Evolutionary conservation across 1,140 invertebrate genomes (phyloP), one percentile per base, ranked within the genome.

Genomic region (Armadillidium nasatum): DNA sequence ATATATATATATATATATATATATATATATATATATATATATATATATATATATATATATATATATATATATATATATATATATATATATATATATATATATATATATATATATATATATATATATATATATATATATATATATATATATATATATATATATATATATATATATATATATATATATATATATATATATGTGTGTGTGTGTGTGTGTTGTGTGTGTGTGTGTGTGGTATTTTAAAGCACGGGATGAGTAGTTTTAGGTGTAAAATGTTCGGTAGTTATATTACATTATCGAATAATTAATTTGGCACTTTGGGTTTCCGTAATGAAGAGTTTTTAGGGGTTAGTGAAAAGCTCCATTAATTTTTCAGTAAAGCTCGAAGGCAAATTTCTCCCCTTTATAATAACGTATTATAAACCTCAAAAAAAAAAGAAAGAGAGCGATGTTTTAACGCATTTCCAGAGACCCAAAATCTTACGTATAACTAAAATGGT

Each of bases 11-110:
- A 60, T 60, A 60, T 60, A 60, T 60, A 60, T 60, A 60, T 60
- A 60, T 33, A 60, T 60, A 60, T 21, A 60, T 60, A 60, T 60
- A 60, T 60, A 60, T 60, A 60, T 60, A 60, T 60, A 60, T 21
- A 60, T 60, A 60, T 60, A 60, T 60, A 60, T 60, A 60, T 60
- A 60, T 60, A 60, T 21, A 60, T 60, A 60, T 60, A 60, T 60
- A 60, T 60, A 60, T 60, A 3, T 21, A 60, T 60, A 60, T 60
- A 60, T 60, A 60, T 21, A 60, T 60, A 60, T 60, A 60, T 21
- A 60, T 60, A 60, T 60, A 60, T 60, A 60, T 60, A 60, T 60
- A 60, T 21, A 60, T 60, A 60, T 60, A 60, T 60, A 60, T 60
- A 60, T 60, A 60, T 60, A 60, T 60, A 60, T 21, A 60, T 21